Evolutionary conservation across 2,797 vertebrate species (phyloP).

Genomic region (Triplophysa yarkandensis): DNA sequence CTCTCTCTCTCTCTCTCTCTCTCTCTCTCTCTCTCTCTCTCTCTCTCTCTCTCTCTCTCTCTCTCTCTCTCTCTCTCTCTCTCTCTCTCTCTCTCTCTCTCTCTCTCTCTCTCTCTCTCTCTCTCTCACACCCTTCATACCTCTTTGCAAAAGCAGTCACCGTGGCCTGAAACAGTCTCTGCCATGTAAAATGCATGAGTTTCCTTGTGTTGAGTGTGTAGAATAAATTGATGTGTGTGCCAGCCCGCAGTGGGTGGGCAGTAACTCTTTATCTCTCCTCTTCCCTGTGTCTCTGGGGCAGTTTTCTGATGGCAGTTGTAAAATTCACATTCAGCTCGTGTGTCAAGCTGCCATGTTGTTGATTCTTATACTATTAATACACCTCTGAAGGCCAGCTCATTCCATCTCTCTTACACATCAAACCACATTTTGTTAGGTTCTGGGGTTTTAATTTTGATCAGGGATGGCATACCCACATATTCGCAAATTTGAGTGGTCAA

Average conservation of each 20-base stretch:
- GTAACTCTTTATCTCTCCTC: conserved; percentile 1
- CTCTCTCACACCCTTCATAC: not conserved
- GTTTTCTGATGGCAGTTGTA: conserved; percentile 27
- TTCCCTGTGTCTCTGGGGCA: conserved; percentile 13
- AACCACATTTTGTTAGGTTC: conserved; percentile 44
- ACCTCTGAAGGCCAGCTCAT: conserved; percentile 22
- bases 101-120: not conserved
- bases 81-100: not conserved
- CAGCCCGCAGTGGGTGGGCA: conserved; percentile 41
- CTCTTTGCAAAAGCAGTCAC: conserved; percentile 63
- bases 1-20: not conserved
- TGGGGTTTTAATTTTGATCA: not conserved
- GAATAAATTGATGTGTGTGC: conserved; percentile 19
- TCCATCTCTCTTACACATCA: conserved; percentile 52
- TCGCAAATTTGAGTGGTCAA: not conserved
- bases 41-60: not conserved
- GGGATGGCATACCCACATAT: not conserved
- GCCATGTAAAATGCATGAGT: conserved; percentile 77
- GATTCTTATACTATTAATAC: conserved; percentile 68
- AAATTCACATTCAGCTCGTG: conserved; percentile 42
- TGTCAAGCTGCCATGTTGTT: conserved; percentile 36
- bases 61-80: not conserved
- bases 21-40: not conserved
- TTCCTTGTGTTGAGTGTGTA: conserved; percentile 15
- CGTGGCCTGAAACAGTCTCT: conserved; percentile 70